phyloP scores from a whole-genome alignment of 2,888 invertebrate species.

The Hirudinaria manillensis region DNA sequence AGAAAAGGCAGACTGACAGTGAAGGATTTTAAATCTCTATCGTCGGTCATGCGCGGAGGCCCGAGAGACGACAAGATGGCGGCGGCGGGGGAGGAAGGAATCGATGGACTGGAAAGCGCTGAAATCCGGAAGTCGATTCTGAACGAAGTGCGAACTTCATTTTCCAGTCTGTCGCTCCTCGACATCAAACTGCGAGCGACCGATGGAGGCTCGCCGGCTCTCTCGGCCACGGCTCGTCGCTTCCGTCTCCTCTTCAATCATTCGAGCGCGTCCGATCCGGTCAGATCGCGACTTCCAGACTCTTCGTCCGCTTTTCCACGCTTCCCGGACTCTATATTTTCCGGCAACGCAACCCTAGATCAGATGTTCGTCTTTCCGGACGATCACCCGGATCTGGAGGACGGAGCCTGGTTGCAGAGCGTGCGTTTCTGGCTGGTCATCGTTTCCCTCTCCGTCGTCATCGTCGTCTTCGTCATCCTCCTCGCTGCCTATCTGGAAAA shows the following conservation, averaged over 20 bases:
- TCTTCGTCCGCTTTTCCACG: neutral
- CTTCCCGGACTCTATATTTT: neutral
- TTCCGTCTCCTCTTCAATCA: neutral
- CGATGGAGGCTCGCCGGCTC: neutral
- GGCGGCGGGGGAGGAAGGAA: neutral
- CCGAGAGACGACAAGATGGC: too few relatives aligned
- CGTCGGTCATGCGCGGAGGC: too few relatives aligned
- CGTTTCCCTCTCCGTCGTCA: neutral
- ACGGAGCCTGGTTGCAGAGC: neutral
- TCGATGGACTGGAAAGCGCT: neutral
- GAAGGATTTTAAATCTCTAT: neutral
- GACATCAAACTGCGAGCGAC: neutral
- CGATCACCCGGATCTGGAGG: neutral
- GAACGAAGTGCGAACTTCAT: neutral
- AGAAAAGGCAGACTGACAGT: slow-evolving; percentile 2
- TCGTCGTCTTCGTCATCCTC: neutral
- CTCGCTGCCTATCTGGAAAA: neutral
- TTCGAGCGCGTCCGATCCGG: neutral
- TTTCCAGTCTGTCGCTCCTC: neutral
- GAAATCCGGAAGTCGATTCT: neutral
- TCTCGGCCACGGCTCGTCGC: neutral
- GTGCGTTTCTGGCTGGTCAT: neutral
- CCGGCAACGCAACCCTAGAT: slow-evolving; percentile 1
- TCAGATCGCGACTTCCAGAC: neutral
- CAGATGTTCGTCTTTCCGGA: neutral